These are phyloP conservation scores for Cryptomyrus ogoouensis DNA, from an alignment of 2,113 vertebrate genomes.

Conservation along the genomic window DNA sequence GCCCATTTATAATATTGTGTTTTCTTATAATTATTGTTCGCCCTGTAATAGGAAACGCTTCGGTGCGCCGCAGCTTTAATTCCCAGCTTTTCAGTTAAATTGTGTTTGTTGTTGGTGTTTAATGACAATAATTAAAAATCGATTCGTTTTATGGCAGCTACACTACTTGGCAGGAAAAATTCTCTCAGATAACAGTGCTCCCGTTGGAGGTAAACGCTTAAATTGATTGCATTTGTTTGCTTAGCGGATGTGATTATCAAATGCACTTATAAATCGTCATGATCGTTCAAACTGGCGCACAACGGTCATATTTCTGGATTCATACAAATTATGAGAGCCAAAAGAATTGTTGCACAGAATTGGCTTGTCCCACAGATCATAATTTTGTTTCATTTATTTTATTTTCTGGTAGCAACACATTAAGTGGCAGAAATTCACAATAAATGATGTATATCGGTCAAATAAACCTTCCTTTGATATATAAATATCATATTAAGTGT, in stretches of 20 bases:
- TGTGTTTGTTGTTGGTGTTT: neutral
- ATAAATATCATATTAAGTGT: neutral
- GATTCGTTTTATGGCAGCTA: neutral
- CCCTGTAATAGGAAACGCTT: neutral
- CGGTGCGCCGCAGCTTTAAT: neutral
- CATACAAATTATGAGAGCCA: neutral
- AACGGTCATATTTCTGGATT: neutral
- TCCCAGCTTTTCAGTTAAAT: neutral
- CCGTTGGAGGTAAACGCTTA: neutral
- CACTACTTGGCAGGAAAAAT: neutral
- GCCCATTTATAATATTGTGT: neutral
- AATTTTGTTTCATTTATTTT: neutral
- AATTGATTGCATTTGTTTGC: neutral
- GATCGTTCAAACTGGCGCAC: neutral
- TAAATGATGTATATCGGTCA: neutral
- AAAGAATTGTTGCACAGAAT: neutral
- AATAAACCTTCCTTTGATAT: neutral
- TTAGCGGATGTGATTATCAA: neutral
- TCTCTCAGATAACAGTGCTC: neutral
- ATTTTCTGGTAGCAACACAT: neutral
- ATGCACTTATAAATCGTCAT: neutral
- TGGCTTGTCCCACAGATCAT: neutral
- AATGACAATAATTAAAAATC: conserved; percentile 10
- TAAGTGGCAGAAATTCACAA: neutral
- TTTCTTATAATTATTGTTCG: neutral